Conservation (phyloP, 2,888 invertebrate species). For the Rhingia campestris region DNA sequence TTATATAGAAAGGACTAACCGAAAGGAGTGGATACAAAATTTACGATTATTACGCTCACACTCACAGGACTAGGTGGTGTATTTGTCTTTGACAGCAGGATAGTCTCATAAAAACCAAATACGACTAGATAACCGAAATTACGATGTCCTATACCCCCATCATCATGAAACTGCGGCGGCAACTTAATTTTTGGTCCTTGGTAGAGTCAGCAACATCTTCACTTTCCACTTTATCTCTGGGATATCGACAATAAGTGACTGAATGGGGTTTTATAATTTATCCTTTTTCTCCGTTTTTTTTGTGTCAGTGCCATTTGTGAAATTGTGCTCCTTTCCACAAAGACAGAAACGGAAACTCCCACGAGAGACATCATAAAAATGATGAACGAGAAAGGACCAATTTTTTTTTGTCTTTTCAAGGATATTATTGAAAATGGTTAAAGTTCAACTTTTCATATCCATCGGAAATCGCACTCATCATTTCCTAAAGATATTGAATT, state of each 20-base stretch:
- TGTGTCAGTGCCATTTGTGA: conserved; percentile 31
- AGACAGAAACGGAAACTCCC: conserved; percentile 39
- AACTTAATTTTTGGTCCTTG: conserved; percentile 72
- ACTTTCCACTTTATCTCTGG: conserved; percentile 63
- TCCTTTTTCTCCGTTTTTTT: conserved; percentile 24
- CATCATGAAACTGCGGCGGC: conserved; percentile 19
- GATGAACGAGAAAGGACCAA: conserved; percentile 42
- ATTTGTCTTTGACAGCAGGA: conserved; percentile 25
- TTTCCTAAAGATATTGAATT: conserved; percentile 43
- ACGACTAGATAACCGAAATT: conserved; percentile 69
- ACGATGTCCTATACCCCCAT: conserved; percentile 51
- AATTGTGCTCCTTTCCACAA: conserved; percentile 5
- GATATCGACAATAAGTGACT: conserved; percentile 66
- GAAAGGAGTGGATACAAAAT: conserved; percentile 71
- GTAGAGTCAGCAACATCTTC: conserved; percentile 57
- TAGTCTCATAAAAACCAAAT: conserved; percentile 65
- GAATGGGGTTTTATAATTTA: conserved; percentile 62
- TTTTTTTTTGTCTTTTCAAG: conserved; percentile 14
- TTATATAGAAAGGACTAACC: conserved; percentile 39
- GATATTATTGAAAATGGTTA: conserved; percentile 34
- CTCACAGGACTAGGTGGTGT: conserved; percentile 52
- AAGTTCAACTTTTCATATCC: conserved; percentile 15
- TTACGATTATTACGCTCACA: conserved; percentile 71
- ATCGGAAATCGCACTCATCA: conserved; percentile 44
- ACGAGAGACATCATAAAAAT: conserved; percentile 50